phyloP scores from a whole-genome alignment of 1,140 invertebrate genomes.

The Teleopsis dalmanni region DNA sequence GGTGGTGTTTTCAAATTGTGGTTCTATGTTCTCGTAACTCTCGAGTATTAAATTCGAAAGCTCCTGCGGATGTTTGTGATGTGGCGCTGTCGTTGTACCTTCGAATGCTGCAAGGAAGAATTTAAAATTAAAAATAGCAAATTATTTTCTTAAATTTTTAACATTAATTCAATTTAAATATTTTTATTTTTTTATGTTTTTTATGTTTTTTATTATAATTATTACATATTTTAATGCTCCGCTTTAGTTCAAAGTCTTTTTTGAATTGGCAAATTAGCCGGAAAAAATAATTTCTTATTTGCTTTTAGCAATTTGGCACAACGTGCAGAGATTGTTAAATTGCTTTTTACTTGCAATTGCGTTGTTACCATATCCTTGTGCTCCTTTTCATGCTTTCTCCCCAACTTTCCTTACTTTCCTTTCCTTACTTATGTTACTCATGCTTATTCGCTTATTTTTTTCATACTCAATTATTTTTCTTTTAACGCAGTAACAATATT shows the following conservation, averaged over 20 bases:
- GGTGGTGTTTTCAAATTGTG: slow-evolving; percentile 83
- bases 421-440: no score
- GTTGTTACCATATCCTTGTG: background rate
- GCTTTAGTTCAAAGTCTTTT: background rate
- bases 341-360: background rate
- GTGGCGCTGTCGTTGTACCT: slow-evolving; percentile 1
- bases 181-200: background rate
- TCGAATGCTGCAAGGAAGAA: slow-evolving; percentile 13
- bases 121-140: background rate
- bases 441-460: no score
- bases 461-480: no score
- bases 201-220: background rate
- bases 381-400: no score
- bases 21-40: slow-evolving; percentile 48
- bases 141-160: background rate
- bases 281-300: slow-evolving; percentile 7
- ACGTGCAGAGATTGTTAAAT: slow-evolving; percentile 1
- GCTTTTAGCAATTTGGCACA: background rate
- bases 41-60: slow-evolving; percentile 35
- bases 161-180: no score
- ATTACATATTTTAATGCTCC: background rate
- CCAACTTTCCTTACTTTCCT: no score
- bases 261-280: slow-evolving; percentile 3
- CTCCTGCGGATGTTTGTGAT: slow-evolving; percentile 13
- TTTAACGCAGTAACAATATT: no score